Evolutionary conservation across 1,140 invertebrate genomes (phyloP).

Genomic region (Drosophila pallidifrons): DNA sequence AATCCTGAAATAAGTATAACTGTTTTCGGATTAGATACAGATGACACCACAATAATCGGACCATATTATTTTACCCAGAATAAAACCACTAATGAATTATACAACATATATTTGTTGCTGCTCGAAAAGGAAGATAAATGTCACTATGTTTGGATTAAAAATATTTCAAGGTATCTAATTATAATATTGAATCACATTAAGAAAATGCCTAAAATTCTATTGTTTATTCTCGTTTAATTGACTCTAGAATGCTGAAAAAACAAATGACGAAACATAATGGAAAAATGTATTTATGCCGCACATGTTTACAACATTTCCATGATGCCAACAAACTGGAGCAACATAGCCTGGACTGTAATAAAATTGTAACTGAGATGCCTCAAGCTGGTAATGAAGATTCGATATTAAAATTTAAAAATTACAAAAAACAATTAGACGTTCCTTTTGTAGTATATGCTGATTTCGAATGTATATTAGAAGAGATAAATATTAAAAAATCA

Average conservation of each 20-base stretch:
- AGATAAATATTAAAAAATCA: conserved; percentile 27
- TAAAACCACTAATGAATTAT: conserved; percentile 9
- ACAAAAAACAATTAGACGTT: conserved; percentile 56
- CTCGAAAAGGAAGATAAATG: conserved; percentile 25
- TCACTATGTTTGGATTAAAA: conserved; percentile 46
- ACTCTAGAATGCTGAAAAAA: background rate
- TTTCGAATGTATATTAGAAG: conserved; percentile 71
- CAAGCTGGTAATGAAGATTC: conserved; percentile 36
- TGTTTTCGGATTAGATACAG: conserved; percentile 27
- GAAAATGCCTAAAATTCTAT: background rate
- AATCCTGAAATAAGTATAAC: conserved; percentile 38
- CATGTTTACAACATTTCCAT: conserved; percentile 59
- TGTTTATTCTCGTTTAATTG: background rate
- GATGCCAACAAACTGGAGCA: conserved; percentile 42
- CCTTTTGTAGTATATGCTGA: conserved; percentile 79
- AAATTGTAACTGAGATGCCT: conserved; percentile 49
- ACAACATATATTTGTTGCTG: conserved; percentile 31
- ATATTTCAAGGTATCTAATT: conserved; percentile 10
- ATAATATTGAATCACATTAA: background rate
- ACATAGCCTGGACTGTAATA: conserved; percentile 50
- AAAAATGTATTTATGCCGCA: conserved; percentile 1
- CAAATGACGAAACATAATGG: conserved; percentile 1
- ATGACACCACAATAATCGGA: conserved; percentile 3
- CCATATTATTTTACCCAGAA: conserved; percentile 33
- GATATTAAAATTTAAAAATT: conserved; percentile 64